A percentile compares a stretch with the other conserved stretches of the same genome.
Evolutionary conservation across 2,113 vertebrate species (phyloP).

Genomic region (Brachypteracias leptosomus): DNA sequence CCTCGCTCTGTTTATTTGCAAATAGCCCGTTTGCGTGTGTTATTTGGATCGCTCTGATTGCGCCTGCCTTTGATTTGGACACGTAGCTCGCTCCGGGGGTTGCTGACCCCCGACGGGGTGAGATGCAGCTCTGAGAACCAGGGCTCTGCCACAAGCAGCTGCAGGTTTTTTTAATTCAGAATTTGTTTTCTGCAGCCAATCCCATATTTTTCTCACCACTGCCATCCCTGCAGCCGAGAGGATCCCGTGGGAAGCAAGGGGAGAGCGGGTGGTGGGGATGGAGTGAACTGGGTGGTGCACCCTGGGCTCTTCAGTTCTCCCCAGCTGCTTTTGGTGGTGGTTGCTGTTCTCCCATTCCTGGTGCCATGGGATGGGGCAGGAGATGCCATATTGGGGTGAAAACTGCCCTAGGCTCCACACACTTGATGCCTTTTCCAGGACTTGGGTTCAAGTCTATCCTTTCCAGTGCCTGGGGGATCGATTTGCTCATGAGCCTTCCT

Average conservation of each 20-base stretch:
- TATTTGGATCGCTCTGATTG: background rate
- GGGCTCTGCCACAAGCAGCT: constrained; percentile 3
- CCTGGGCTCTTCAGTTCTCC: background rate
- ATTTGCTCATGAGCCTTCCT: background rate
- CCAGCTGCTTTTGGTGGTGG: too few relatives aligned
- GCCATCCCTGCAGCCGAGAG: background rate
- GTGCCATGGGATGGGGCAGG: too few relatives aligned
- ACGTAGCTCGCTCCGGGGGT: background rate
- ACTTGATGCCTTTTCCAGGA: background rate
- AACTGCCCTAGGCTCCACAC: background rate
- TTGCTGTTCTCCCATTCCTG: too few relatives aligned
- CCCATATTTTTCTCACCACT: background rate
- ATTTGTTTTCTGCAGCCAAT: background rate
- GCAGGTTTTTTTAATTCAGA: background rate
- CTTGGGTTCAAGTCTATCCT: background rate
- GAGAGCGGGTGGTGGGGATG: background rate
- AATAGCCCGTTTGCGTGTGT: background rate
- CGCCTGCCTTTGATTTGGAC: constrained; percentile 5
- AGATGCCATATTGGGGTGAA: accelerated
- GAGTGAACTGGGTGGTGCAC: background rate
- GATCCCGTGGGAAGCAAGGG: background rate
- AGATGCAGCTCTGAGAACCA: background rate
- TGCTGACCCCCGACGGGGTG: background rate
- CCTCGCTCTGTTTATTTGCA: constrained; percentile 49
- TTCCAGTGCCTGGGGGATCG: background rate